These are phyloP conservation scores for Fopius arisanus DNA, from an alignment of 1,140 invertebrate genomes.

Conservation along the genomic window DNA sequence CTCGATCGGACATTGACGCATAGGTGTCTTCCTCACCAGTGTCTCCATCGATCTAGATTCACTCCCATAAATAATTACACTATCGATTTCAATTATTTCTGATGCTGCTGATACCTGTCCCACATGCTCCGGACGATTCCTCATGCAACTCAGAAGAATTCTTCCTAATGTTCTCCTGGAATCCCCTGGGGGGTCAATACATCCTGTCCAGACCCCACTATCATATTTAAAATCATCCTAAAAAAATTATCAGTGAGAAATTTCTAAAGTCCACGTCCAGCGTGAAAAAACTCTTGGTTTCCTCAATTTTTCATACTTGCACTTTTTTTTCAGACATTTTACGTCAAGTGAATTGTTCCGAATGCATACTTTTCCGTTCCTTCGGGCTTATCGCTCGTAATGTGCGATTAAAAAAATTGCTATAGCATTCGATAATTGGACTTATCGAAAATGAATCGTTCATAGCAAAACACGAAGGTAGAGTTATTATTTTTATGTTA, in stretches of 20 bases:
- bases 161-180: neutral
- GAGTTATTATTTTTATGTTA: too few species aligned
- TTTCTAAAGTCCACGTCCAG: too few species aligned
- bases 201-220: neutral
- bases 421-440: too few species aligned
- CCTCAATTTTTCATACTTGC: too few species aligned
- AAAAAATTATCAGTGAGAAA: neutral
- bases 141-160: constrained; percentile 25
- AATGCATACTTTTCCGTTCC: too few species aligned
- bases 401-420: too few species aligned
- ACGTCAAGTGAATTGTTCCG: too few species aligned
- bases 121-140: constrained; percentile 16
- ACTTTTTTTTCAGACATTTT: too few species aligned
- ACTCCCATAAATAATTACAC: neutral
- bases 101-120: neutral
- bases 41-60: constrained; percentile 55
- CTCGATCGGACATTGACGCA: constrained; percentile 49
- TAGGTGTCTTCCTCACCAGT: constrained; percentile 60
- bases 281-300: too few species aligned
- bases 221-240: neutral
- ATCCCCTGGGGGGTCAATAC: neutral
- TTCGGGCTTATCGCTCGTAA: too few species aligned
- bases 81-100: neutral
- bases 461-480: too few species aligned
- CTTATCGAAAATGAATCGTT: too few species aligned